A percentile compares a stretch with the other conserved stretches of the same genome.
These are phyloP conservation scores for Protodeltote pygarga DNA, from an alignment of 2,888 invertebrate genomes.

Conservation along the genomic window DNA sequence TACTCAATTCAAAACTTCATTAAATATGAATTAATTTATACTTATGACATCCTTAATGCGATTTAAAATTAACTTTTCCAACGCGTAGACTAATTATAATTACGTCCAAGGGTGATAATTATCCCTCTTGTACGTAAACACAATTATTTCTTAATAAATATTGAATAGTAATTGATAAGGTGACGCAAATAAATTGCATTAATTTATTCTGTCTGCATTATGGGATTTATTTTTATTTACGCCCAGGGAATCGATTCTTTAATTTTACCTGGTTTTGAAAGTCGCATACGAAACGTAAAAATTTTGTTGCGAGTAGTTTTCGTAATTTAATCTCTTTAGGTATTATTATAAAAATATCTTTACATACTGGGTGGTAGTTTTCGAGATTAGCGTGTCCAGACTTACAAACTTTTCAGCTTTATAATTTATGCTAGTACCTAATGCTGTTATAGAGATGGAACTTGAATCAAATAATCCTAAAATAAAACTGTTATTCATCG, in stretches of 20 bases:
- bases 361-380: too few relatives aligned
- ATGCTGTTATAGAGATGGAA: too few relatives aligned
- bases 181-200: conserved; percentile 10
- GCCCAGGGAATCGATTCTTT: too few relatives aligned
- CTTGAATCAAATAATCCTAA: conserved; percentile 40
- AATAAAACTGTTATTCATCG: conserved; percentile 57
- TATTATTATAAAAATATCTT: too few relatives aligned
- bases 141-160: conserved; percentile 1
- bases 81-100: too few relatives aligned
- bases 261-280: too few relatives aligned
- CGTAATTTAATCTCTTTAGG: too few relatives aligned
- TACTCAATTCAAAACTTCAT: conserved; percentile 11
- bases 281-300: too few relatives aligned
- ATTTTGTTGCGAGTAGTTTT: too few relatives aligned
- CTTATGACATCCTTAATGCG: background rate
- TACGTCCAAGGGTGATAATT: background rate
- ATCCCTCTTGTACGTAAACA: conserved; percentile 10
- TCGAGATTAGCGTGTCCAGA: too few relatives aligned
- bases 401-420: too few relatives aligned
- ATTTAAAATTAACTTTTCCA: background rate
- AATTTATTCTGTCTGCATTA: conserved; percentile 10
- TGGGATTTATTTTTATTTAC: conserved; percentile 35
- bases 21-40: background rate
- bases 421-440: too few relatives aligned
- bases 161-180: conserved; percentile 28